Conservation (phyloP, 2,888 invertebrate genomes). For the Ophion costatus region DNA sequence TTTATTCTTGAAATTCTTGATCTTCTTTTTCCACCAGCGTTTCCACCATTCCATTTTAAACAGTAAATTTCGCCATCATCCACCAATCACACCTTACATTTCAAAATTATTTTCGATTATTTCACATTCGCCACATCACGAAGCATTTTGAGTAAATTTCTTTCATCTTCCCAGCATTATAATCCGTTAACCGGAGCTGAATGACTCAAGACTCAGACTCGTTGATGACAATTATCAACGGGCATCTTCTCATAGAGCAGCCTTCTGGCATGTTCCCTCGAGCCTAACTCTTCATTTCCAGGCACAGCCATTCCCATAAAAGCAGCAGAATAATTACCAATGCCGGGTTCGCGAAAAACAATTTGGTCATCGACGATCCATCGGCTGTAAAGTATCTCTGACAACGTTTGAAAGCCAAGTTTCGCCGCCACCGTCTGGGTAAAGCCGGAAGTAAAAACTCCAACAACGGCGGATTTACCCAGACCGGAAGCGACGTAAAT, state of each 20-base stretch:
- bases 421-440: constrained; percentile 71
- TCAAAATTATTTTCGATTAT: background rate
- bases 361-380: constrained; percentile 83
- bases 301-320: constrained; percentile 74
- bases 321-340: constrained; percentile 84
- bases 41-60: no score
- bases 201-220: background rate
- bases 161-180: background rate
- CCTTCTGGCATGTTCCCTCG: constrained; percentile 34
- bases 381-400: constrained; percentile 83
- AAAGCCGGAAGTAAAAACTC: constrained; percentile 75
- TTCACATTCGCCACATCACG: background rate
- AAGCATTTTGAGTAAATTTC: background rate
- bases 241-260: constrained; percentile 41
- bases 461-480: constrained; percentile 70
- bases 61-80: no score
- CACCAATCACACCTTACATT: no score
- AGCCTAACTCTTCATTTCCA: constrained; percentile 35
- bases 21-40: no score
- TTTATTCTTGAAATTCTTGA: no score
- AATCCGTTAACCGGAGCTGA: background rate
- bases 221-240: constrained; percentile 17
- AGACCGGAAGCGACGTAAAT: constrained; percentile 69
- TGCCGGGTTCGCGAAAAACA: constrained; percentile 84
- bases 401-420: constrained; percentile 70